Conservation (phyloP, 2,888 invertebrate species). For the Calliopum simillimum region DNA sequence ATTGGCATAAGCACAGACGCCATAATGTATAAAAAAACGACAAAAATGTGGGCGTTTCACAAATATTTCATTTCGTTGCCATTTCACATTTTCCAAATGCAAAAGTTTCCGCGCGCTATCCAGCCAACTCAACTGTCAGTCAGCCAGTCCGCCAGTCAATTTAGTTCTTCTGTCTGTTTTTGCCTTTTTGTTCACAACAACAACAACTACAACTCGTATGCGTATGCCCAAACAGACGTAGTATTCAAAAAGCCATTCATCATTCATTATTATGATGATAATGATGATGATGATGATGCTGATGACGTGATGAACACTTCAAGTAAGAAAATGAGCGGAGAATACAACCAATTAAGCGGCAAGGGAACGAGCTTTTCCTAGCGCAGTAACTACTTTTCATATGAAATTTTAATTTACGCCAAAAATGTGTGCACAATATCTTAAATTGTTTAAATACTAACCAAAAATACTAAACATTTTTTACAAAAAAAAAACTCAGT, state of each 20-base stretch:
- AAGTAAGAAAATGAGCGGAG: too few species aligned
- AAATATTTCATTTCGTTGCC: too few species aligned
- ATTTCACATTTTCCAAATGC: not conserved
- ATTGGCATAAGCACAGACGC: too few species aligned
- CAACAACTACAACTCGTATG: too few species aligned
- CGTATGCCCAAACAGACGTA: not conserved
- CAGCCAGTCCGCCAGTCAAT: not conserved
- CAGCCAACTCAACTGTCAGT: not conserved
- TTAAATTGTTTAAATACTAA: not conserved
- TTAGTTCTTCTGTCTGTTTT: not conserved
- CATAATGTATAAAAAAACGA: too few species aligned
- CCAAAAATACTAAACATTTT: too few species aligned
- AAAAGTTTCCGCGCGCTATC: not conserved
- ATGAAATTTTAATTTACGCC: too few species aligned
- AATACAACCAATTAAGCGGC: too few species aligned
- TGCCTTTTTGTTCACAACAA: not conserved
- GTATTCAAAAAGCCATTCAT: slow-evolving; percentile 23
- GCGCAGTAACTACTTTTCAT: not conserved
- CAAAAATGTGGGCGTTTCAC: too few species aligned
- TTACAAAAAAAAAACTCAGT: too few species aligned
- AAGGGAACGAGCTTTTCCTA: not conserved
- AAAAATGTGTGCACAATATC: not conserved
- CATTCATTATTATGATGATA: not conserved
- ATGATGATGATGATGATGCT: slow-evolving; percentile 1
- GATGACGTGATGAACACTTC: not conserved